Evolutionary conservation across 2,888 invertebrate genomes (phyloP).

Genomic region (Dendrolimus pini): DNA sequence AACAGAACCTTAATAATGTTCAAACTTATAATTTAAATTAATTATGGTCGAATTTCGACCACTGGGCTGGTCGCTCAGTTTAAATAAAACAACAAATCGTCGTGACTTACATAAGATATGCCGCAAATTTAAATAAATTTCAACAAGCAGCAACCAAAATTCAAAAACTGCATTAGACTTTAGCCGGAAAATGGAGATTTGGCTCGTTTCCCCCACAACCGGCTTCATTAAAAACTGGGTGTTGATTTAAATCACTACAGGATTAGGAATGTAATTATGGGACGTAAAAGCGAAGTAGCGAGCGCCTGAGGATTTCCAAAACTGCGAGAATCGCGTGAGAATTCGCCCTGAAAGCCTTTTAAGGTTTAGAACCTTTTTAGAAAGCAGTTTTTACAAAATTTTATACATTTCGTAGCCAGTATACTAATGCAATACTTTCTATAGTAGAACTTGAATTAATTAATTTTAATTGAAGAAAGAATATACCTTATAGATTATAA

Average conservation of each 20-base stretch:
- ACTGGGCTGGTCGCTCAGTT: no score
- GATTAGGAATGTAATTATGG: conserved; percentile 15
- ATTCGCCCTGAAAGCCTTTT: not conserved
- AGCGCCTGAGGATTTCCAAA: not conserved
- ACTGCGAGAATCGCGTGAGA: not conserved
- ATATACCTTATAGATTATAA: no score
- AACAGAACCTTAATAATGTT: no score
- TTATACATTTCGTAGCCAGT: no score
- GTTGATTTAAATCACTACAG: conserved; percentile 13
- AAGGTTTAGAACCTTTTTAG: not conserved
- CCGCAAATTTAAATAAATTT: no score
- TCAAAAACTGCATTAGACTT: not conserved
- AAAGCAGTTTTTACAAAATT: not conserved
- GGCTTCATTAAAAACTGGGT: conserved; percentile 12
- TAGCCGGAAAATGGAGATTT: not conserved
- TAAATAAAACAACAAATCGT: no score
- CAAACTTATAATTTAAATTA: no score
- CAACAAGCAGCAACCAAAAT: not conserved
- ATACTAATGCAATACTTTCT: no score
- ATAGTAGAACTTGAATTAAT: no score
- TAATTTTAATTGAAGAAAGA: no score
- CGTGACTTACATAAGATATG: no score
- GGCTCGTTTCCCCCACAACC: not conserved
- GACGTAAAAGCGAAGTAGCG: conserved; percentile 6
- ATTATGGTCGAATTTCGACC: no score